These are phyloP conservation scores for Mamestra configurata DNA, from an alignment of 1,140 invertebrate genomes.

Conservation along the genomic window DNA sequence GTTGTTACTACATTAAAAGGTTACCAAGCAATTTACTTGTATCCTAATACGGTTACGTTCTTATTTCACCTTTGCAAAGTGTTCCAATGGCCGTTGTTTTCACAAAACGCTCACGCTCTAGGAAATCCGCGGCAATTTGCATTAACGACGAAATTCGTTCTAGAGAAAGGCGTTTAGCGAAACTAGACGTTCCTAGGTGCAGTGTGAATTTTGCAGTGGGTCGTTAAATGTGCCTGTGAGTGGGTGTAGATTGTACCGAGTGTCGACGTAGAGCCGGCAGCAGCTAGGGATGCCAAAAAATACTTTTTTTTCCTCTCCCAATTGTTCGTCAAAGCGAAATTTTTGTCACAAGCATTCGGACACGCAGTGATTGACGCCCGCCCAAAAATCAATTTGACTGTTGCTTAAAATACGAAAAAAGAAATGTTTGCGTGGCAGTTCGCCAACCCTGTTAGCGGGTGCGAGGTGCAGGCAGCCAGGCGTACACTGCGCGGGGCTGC, in stretches of 20 bases:
- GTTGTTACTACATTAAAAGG: not conserved
- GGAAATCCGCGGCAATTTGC: conserved; percentile 43
- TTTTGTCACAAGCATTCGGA: not conserved
- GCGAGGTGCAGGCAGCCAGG: conserved; percentile 55
- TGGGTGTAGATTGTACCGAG: conserved; percentile 34
- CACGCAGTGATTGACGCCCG: not conserved
- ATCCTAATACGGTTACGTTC: not conserved
- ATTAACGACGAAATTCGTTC: conserved; percentile 50
- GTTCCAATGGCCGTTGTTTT: conserved; percentile 23
- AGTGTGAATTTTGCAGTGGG: conserved; percentile 48
- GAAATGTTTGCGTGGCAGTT: not conserved
- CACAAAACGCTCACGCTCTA: conserved; percentile 34
- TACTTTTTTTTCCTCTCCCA: not conserved
- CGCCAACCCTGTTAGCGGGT: conserved; percentile 31
- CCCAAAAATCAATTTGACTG: conserved; percentile 24
- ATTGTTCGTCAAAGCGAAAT: conserved; percentile 4
- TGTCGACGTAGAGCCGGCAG: not conserved
- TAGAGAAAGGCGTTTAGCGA: conserved; percentile 37
- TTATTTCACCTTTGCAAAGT: conserved; percentile 4
- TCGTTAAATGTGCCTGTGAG: conserved; percentile 45
- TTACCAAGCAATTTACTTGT: not conserved
- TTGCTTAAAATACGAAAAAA: not conserved
- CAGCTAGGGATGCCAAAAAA: conserved; percentile 15
- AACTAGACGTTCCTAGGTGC: conserved; percentile 40
- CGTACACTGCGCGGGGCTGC: conserved; percentile 51